A percentile compares a stretch with the other conserved stretches of the same genome.
phyloP scores from a whole-genome alignment of 2,113 vertebrate species.

The Ceyx cyanopectus region DNA sequence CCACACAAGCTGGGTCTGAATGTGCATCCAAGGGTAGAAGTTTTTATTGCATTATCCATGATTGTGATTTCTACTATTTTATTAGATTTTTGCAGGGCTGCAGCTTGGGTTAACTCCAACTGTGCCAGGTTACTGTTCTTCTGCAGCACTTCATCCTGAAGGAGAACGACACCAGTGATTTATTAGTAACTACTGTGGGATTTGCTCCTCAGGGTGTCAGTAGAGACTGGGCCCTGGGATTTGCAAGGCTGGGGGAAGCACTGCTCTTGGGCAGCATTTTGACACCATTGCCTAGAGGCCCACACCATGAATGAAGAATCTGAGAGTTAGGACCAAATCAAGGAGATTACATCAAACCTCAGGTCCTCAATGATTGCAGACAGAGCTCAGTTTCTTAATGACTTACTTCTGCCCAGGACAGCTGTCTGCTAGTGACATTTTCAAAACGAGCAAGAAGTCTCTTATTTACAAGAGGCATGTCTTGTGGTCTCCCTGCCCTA shows the following conservation, averaged over 20 bases:
- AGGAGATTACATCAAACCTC: background rate
- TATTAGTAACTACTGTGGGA: background rate
- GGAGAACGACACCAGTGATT: background rate
- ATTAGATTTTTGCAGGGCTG: background rate
- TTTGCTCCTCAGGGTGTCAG: background rate
- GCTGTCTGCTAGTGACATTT: background rate
- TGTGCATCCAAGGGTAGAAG: background rate
- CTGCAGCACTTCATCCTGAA: background rate
- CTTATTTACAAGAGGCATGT: background rate
- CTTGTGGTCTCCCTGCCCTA: background rate
- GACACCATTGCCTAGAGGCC: background rate
- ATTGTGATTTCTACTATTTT: background rate
- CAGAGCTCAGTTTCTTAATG: background rate
- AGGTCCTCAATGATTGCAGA: background rate
- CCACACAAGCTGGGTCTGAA: background rate
- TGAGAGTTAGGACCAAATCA: background rate
- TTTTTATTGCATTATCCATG: background rate
- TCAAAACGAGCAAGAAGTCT: background rate
- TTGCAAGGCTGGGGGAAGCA: background rate
- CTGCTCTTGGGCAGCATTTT: background rate
- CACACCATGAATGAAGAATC: background rate
- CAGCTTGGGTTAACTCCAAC: background rate
- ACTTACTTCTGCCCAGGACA: background rate
- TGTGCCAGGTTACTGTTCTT: background rate
- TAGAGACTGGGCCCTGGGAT: fast-evolving